Percentiles rank a stretch among this genome's conserved stretches.
Conservation (phyloP, 2,113 vertebrate genomes). For the Girardinichthys multiradiatus region DNA sequence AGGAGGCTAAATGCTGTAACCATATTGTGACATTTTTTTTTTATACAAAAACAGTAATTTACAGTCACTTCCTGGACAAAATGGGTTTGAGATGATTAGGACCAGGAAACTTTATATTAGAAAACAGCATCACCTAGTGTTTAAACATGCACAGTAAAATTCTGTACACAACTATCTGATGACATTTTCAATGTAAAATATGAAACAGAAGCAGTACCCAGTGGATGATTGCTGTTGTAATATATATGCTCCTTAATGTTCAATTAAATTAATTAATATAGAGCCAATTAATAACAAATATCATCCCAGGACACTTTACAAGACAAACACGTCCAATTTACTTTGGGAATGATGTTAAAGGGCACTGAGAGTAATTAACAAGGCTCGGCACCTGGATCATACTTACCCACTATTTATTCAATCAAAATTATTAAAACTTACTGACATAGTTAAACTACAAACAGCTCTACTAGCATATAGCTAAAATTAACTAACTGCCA, state of each 20-base stretch:
- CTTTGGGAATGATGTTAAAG: not conserved
- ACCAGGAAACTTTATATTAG: not conserved
- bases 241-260: not conserved
- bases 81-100: too few species aligned
- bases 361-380: too few species aligned
- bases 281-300: not conserved
- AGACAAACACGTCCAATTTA: not conserved
- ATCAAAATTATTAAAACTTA: too few species aligned
- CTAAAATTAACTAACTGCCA: too few species aligned
- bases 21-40: not conserved
- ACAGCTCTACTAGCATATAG: too few species aligned
- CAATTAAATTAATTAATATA: not conserved
- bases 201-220: not conserved
- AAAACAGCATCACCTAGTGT: constrained; percentile 28
- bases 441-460: too few species aligned
- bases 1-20: too few species aligned
- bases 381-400: too few species aligned
- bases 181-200: not conserved
- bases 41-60: not conserved
- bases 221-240: not conserved
- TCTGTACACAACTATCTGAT: not conserved
- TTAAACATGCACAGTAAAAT: not conserved
- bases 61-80: not conserved
- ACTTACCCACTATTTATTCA: too few species aligned
- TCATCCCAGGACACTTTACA: not conserved